Base-by-base conservation (phyloP, 2,113 vertebrate genomes). In the Pseudopipra pipra region DNA sequence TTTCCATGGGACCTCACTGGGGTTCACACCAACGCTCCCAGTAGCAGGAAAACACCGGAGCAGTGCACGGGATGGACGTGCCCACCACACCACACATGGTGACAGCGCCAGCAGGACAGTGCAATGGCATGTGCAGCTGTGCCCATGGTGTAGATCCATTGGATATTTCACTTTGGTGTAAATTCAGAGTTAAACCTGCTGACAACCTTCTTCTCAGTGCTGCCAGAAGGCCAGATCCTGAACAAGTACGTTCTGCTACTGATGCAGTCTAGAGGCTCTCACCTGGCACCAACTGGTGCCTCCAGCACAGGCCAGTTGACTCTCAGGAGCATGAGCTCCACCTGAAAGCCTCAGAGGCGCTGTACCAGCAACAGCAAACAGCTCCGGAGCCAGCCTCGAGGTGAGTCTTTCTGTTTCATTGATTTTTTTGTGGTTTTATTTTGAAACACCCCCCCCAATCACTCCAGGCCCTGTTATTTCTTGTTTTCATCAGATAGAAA, bases 101-200 rank as follows among this genome's bases (percentile, higher is more conserved):
- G 67, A 11, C 19, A 61, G 2, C 4, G 9, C 47, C 81, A 39
- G 18, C 73, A 28, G 73, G 51, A 31, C n/a, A 1, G 67, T 0
- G 30, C 21, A 2, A 5, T 0, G 47, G 31, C 28, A 15, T 21
- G 11, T 0, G 2, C 31, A 35, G 54, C n/a, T 4, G 0, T 25
- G 66, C 44, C 81, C 6, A 5, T 0, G 7, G 31, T 20, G 17
- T 0, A 14, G 31, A 30, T 11, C 58, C 49, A 23, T 8, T 5
- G 0, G 47, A 11, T 14, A 23, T 28, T 59, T 39, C 5, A 17
- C 39, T 24, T 30, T 0, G 7, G 52, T 13, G 54, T 25, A 35
- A 90, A 85, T 37, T 23, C 58, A 18, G n/a, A 75, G 39, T 11
- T 12, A 25, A 72, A 68, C 25, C 54, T 3, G 0, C 51, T 22